Conservation (phyloP, 2,888 invertebrate species). For the Cephus nigrinus region DNA sequence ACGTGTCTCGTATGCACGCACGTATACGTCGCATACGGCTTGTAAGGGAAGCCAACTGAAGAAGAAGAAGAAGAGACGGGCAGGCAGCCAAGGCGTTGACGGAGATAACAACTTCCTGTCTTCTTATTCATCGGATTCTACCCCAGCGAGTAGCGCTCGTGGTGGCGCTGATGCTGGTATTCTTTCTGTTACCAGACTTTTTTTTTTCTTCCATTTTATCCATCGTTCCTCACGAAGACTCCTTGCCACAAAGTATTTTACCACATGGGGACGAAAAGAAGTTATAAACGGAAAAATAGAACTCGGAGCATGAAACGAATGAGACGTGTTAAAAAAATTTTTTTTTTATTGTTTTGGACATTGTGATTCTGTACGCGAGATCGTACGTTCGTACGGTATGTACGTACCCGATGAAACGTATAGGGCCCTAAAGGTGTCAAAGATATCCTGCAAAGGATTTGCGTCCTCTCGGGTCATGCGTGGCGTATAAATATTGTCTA, state of each 20-base stretch:
- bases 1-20: neutral
- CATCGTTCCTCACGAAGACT: neutral
- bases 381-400: neutral
- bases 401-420: neutral
- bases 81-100: neutral
- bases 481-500: slow-evolving; percentile 61
- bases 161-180: neutral
- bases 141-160: neutral
- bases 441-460: neutral
- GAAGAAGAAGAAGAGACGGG: neutral
- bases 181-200: neutral
- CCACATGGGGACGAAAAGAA: neutral
- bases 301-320: neutral
- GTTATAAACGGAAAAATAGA: neutral
- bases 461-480: slow-evolving; percentile 44
- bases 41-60: neutral
- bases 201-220: neutral
- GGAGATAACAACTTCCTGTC: neutral
- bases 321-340: neutral
- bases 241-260: neutral
- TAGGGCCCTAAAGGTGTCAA: neutral
- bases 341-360: neutral
- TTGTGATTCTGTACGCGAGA: neutral
- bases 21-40: neutral
- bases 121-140: neutral